Evolutionary conservation across 2,888 invertebrate genomes (phyloP).

Genomic region (Psylliodes chrysocephalus): DNA sequence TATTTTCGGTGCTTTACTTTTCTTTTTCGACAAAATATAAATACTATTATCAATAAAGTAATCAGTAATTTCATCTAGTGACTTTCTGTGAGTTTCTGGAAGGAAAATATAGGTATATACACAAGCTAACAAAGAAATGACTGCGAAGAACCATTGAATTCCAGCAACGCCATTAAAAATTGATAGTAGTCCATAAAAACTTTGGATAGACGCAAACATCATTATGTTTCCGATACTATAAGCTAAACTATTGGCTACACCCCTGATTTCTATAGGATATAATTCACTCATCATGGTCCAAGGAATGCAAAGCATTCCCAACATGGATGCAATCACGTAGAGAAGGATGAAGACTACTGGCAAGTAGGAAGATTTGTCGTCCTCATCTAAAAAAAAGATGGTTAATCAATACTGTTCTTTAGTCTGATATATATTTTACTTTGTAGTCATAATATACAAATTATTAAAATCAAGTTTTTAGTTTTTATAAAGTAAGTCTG

Average conservation of each 20-base stretch:
- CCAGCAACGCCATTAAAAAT: constrained; percentile 64
- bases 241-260: constrained; percentile 69
- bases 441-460: no score
- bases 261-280: constrained; percentile 71
- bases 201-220: constrained; percentile 70
- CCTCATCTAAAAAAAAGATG: no score
- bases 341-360: constrained; percentile 67
- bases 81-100: constrained; percentile 67
- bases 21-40: constrained; percentile 49
- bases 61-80: constrained; percentile 65
- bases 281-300: constrained; percentile 75
- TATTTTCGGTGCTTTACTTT: constrained; percentile 20
- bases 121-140: constrained; percentile 61
- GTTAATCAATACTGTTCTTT: no score
- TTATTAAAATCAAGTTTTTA: no score
- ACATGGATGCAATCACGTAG: constrained; percentile 70
- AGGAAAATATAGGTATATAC: constrained; percentile 64
- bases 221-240: constrained; percentile 69
- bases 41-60: constrained; percentile 63
- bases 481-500: no score
- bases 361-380: constrained; percentile 60
- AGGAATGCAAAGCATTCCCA: constrained; percentile 70
- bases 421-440: no score
- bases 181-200: constrained; percentile 60
- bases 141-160: constrained; percentile 69